phyloP scores from a whole-genome alignment of 2,888 invertebrate genomes.

The Odontothrips loti region DNA sequence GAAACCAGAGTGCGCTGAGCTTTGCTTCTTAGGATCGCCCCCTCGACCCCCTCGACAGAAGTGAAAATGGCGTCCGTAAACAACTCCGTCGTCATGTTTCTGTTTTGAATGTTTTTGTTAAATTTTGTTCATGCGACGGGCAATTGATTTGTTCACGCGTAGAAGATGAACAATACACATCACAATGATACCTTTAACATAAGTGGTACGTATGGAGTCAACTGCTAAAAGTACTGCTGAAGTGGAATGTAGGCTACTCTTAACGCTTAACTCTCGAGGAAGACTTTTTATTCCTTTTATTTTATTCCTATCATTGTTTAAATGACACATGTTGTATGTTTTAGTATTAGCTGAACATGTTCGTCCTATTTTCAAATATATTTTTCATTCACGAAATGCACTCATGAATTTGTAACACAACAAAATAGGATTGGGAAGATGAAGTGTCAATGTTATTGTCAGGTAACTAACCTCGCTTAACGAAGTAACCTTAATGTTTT shows the following conservation, averaged over 20 bases:
- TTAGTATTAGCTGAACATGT: no score
- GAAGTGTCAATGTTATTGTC: slow-evolving; percentile 17
- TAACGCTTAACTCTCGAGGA: background rate
- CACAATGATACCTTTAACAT: slow-evolving; percentile 40
- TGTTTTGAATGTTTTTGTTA: slow-evolving; percentile 2
- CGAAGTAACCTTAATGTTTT: background rate
- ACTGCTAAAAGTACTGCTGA: background rate
- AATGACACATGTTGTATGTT: background rate
- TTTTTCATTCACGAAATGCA: no score
- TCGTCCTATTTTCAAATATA: no score
- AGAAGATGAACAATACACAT: slow-evolving; percentile 40
- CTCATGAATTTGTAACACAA: no score
- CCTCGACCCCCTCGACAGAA: no score
- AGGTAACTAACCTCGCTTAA: background rate
- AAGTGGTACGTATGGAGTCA: slow-evolving; percentile 37
- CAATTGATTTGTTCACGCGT: slow-evolving; percentile 30
- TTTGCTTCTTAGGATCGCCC: no score
- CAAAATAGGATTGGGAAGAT: background rate
- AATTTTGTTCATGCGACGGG: background rate
- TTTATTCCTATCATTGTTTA: background rate
- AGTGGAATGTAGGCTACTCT: slow-evolving; percentile 7
- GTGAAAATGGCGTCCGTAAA: slow-evolving; percentile 21
- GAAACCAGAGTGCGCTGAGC: no score
- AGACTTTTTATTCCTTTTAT: background rate
- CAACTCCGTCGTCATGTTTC: slow-evolving; percentile 19